These are phyloP conservation scores for Julus scandinavius DNA, from an alignment of 2,888 invertebrate genomes.

Conservation along the genomic window DNA sequence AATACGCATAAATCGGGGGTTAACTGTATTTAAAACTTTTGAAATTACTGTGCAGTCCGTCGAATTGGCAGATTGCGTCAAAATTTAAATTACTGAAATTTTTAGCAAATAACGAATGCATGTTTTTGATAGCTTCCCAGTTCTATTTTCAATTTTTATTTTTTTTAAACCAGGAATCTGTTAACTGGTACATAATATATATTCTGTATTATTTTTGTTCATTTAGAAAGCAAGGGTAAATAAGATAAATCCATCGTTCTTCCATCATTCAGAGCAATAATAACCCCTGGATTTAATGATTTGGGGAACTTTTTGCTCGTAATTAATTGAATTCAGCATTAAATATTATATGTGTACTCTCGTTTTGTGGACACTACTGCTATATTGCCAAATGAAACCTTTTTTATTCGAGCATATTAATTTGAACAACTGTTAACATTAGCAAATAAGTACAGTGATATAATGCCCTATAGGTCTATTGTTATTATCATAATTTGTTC, in stretches of 20 bases:
- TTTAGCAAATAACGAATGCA: neutral
- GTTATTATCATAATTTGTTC: neutral
- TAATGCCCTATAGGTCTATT: slow-evolving; percentile 8
- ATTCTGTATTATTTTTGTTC: neutral
- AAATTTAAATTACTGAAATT: neutral
- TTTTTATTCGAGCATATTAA: neutral
- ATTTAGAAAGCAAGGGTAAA: neutral
- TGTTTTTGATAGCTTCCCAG: neutral
- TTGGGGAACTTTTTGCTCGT: neutral
- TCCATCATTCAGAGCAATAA: slow-evolving; percentile 24
- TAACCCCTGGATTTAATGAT: neutral
- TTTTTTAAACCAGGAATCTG: neutral
- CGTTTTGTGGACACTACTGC: slow-evolving; percentile 4
- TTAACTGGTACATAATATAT: neutral
- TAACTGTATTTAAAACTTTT: too few species aligned
- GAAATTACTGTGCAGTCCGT: too few species aligned
- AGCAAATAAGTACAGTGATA: slow-evolving; percentile 37
- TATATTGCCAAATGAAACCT: slow-evolving; percentile 24
- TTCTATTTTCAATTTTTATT: neutral
- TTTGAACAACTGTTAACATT: slow-evolving; percentile 14
- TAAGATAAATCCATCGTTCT: slow-evolving; percentile 17
- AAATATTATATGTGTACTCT: slow-evolving; percentile 23
- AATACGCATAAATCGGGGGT: too few species aligned
- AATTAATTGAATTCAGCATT: slow-evolving; percentile 34
- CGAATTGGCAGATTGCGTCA: too few species aligned